These are phyloP conservation scores for Lagopus leucura DNA, from an alignment of 2,113 vertebrate species.

Conservation along the genomic window DNA sequence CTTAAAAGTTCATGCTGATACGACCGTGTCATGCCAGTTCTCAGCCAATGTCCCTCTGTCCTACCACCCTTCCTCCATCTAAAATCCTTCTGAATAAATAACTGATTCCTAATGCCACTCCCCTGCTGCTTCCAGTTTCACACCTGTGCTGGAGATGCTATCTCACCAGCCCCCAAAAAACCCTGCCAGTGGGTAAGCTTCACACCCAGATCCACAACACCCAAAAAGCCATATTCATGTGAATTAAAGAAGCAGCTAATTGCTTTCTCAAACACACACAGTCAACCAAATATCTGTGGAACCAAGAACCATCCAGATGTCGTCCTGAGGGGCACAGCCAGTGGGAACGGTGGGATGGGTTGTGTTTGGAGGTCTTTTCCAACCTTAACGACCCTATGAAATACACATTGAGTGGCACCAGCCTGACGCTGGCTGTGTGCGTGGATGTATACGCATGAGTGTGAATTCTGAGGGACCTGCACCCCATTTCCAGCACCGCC, in stretches of 20 bases:
- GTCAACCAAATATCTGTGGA: neutral
- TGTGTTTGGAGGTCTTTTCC: neutral
- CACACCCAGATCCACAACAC: neutral
- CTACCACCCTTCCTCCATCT: neutral
- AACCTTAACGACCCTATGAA: neutral
- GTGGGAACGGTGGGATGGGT: neutral
- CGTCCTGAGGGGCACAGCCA: too few species aligned
- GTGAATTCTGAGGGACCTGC: neutral
- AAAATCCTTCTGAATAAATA: neutral
- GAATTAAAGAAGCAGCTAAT: neutral
- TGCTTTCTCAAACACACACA: neutral
- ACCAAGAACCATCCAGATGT: neutral
- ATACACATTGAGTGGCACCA: fast-evolving
- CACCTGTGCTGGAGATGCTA: neutral
- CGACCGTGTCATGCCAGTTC: neutral
- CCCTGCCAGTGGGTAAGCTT: neutral
- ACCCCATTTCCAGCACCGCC: neutral
- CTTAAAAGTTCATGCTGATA: neutral
- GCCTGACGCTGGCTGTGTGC: neutral
- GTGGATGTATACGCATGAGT: fast-evolving
- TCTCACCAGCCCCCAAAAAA: neutral
- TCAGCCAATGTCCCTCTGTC: neutral
- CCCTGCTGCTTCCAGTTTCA: neutral
- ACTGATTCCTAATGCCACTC: neutral
- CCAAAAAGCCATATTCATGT: too few species aligned